phyloP scores from a whole-genome alignment of 2,888 invertebrate genomes.

The Caenorhabditis sp. region DNA sequence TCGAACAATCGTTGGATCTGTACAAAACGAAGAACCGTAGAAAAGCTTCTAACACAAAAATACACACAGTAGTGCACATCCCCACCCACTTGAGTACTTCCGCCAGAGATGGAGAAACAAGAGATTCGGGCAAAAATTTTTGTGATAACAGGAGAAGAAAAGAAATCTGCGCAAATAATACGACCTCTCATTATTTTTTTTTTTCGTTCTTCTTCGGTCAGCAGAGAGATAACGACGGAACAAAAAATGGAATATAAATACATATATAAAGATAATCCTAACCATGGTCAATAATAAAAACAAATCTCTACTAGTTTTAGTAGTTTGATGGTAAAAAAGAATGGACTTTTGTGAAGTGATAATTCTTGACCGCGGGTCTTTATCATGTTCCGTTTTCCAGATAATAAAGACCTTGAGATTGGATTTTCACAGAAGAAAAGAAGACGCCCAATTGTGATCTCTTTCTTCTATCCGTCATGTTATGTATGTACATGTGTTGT shows the following conservation, averaged over 20 bases:
- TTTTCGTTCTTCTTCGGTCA: not conserved
- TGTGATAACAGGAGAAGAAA: conserved; percentile 22
- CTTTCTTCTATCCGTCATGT: conserved; percentile 13
- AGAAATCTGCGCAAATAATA: conserved; percentile 48
- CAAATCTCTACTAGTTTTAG: not conserved
- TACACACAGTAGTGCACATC: conserved; percentile 37
- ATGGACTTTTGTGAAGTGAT: too few relatives aligned
- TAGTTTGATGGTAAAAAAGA: not conserved
- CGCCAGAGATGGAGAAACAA: conserved; percentile 16
- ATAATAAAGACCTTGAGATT: conserved; percentile 39
- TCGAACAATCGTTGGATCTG: not conserved
- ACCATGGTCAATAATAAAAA: not conserved
- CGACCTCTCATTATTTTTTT: conserved; percentile 23
- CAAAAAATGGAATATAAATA: not conserved
- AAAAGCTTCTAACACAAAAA: not conserved
- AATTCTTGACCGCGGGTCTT: not conserved
- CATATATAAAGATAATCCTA: not conserved
- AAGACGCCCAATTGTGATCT: conserved; percentile 6
- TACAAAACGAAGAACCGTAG: conserved; percentile 3
- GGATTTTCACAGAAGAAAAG: conserved; percentile 7
- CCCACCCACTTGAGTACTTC: conserved; percentile 50
- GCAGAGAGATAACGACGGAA: not conserved
- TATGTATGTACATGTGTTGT: conserved; percentile 35
- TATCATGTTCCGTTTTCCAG: conserved; percentile 46
- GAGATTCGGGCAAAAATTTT: not conserved